phyloP scores from a whole-genome alignment of 1,140 invertebrate species.

The Sitobion miscanthi region DNA sequence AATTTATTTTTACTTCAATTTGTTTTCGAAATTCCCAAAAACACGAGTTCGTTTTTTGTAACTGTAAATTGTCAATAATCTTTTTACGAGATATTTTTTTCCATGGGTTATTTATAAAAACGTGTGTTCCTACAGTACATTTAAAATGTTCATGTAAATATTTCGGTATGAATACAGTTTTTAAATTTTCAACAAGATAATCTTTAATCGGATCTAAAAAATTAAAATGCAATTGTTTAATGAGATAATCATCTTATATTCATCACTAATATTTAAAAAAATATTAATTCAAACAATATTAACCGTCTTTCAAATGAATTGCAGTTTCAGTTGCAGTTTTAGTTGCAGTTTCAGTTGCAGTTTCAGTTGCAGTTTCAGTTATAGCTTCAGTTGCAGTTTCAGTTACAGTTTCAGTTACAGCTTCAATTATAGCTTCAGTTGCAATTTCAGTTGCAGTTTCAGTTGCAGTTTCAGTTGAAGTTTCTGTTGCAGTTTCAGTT shows the following conservation, averaged over 20 bases:
- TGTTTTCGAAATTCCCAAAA: constrained; percentile 35
- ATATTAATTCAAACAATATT: neutral
- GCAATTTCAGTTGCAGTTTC: no score
- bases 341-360: no score
- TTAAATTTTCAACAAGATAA: constrained; percentile 58
- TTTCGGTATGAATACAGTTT: constrained; percentile 60
- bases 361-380: neutral
- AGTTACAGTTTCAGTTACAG: neutral
- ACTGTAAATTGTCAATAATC: constrained; percentile 16
- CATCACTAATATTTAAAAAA: neutral
- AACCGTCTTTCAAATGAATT: neutral
- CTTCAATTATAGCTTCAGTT: no score
- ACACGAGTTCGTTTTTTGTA: neutral
- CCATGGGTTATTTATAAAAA: constrained; percentile 34
- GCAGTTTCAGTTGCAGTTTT: neutral
- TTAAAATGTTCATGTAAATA: constrained; percentile 29
- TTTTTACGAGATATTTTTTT: constrained; percentile 19
- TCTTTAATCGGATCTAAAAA: neutral
- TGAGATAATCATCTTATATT: neutral
- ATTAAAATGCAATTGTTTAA: neutral
- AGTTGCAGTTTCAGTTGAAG: neutral
- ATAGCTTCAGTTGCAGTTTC: no score
- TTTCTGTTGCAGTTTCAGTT: no score
- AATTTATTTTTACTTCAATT: constrained; percentile 10
- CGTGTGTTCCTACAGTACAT: constrained; percentile 17